Base-by-base conservation (phyloP, 2,113 vertebrate genomes). In the Coryphaenoides rupestris region DNA sequence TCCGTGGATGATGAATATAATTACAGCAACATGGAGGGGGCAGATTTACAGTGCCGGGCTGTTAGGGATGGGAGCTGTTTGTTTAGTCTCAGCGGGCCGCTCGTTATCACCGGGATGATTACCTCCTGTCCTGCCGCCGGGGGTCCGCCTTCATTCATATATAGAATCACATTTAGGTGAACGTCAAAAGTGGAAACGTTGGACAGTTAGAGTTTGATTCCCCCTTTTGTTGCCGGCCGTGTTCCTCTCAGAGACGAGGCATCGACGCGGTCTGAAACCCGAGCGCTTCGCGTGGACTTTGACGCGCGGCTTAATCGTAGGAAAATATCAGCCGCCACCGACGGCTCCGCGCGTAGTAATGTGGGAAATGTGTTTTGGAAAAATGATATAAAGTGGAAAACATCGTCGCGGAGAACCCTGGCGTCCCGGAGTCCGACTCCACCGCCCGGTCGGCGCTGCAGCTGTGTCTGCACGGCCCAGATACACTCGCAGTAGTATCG, bases 1-100 rank as follows among this genome's bases (percentile, higher is more conserved):
- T 82, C 69, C 65, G 65, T 75, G 64, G 60, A 78, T 76, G 61
- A 81, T 80, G 66, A 79, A 70, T 71, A 78, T 65, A 82, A 86
- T 76, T 78, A 79, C 69, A 86, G 74, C 74, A 82, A 77, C 65
- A 80, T 86, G 63, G 65, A 70, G 75, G 60, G 5, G 55, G 47
- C 59, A 54, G 65, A 50, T 70, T 69, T 23, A 77, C 77, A 74
- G 75, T 75, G 65, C 68, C 68, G 60, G 65, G 56, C 64, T 74
- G 68, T 74, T n/a, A 61, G 78, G 69, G 68, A 76, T 74, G 63
- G 16, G 9, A 17, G 56, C 66, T 76, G 72, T 86, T 85, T 88
- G 74, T 82, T 86, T 83, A 80, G 75, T 81, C 77, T 62, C 21
- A 76, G 74, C 21, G 19, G 69, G 69, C 62, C 26, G 70, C 2